Evolutionary conservation across 2,888 invertebrate species (phyloP).

Genomic region (Lysandra bellargus): DNA sequence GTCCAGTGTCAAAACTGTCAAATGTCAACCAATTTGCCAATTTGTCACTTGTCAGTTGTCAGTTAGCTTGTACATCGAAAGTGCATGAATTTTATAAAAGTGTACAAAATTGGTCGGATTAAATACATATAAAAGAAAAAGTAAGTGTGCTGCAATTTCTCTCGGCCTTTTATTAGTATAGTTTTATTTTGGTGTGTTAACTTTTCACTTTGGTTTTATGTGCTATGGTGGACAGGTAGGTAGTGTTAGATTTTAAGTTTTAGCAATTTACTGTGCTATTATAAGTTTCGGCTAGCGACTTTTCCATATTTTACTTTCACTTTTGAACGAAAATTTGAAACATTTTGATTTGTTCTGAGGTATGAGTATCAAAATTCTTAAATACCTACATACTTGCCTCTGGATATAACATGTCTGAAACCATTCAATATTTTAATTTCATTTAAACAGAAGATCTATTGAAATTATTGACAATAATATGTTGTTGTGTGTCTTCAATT

Average conservation of each 20-base stretch:
- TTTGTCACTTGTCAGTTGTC: neutral
- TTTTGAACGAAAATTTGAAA: constrained; percentile 39
- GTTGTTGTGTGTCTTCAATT: too few species aligned
- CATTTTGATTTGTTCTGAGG: too few species aligned
- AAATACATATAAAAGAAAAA: neutral
- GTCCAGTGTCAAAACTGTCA: too few species aligned
- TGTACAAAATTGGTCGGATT: neutral
- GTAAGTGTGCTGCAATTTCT: constrained; percentile 13
- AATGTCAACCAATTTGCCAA: neutral
- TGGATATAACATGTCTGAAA: too few species aligned
- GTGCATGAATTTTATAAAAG: neutral
- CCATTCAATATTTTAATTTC: too few species aligned
- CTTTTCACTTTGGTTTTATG: constrained; percentile 1
- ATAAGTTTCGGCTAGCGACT: constrained; percentile 41
- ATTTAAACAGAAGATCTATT: too few species aligned
- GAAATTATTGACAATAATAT: too few species aligned
- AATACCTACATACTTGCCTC: too few species aligned
- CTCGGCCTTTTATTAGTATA: neutral
- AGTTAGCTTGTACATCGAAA: constrained; percentile 1
- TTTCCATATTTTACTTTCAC: constrained; percentile 45
- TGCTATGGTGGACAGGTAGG: constrained; percentile 21
- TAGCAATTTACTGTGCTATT: constrained; percentile 34
- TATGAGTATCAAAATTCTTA: too few species aligned
- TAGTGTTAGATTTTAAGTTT: constrained; percentile 13
- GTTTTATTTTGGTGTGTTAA: constrained; percentile 1